Evolutionary conservation across 2,888 invertebrate species (phyloP).

Genomic region (Theretra japonica): DNA sequence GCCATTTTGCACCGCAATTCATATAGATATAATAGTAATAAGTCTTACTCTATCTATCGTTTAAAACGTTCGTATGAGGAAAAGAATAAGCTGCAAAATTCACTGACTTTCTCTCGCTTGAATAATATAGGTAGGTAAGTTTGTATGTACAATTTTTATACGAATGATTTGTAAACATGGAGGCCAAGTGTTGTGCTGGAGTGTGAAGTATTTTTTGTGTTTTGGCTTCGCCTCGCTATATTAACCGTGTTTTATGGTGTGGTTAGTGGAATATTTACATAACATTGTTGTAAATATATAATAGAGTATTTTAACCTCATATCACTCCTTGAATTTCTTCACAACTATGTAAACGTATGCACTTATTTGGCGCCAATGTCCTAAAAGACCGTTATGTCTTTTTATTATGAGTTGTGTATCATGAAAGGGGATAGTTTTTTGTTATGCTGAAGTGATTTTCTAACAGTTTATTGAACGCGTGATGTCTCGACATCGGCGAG

Average conservation of each 20-base stretch:
- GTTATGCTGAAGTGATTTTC: conserved; percentile 38
- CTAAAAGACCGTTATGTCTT: conserved; percentile 76
- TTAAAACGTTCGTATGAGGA: conserved; percentile 47
- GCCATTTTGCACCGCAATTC: conserved; percentile 78
- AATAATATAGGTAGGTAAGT: conserved; percentile 42
- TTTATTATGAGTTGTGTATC: conserved; percentile 43
- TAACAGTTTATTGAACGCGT: conserved; percentile 40
- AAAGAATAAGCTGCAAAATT: conserved; percentile 66
- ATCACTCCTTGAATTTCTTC: conserved; percentile 40
- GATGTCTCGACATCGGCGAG: conserved; percentile 46
- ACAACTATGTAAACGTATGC: conserved; percentile 77
- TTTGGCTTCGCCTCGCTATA: conserved; percentile 47
- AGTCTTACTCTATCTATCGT: conserved; percentile 66
- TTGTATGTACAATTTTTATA: conserved; percentile 65
- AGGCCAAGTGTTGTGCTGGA: conserved; percentile 72
- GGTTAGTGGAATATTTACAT: conserved; percentile 55
- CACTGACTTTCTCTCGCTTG: conserved; percentile 73
- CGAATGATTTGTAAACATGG: conserved; percentile 84
- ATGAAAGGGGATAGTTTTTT: conserved; percentile 42
- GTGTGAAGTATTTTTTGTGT: conserved; percentile 58
- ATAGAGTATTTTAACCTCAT: conserved; percentile 35
- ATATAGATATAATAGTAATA: conserved; percentile 56
- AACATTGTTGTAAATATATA: conserved; percentile 34
- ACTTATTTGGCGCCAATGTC: conserved; percentile 83
- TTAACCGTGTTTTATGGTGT: conserved; percentile 49